Evolutionary conservation across 2,113 vertebrate genomes (phyloP), one percentile per base, ranked within the genome.

Genomic region (Neodon shergylaensis): DNA sequence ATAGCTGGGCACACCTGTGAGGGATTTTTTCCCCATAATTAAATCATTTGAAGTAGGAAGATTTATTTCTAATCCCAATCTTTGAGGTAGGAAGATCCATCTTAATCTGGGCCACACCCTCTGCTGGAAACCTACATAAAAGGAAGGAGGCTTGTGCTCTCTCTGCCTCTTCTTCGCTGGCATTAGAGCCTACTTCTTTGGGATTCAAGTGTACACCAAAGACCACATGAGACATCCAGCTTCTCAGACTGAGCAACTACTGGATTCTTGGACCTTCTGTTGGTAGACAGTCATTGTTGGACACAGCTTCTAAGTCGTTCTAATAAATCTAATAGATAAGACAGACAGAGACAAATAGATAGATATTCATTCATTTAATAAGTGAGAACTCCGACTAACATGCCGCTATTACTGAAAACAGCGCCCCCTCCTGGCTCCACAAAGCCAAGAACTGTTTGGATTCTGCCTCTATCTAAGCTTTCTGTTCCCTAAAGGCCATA

Each of bases 401-500:
- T 24, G 28, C 1, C 68, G 28, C 95, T 85, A 92, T 96, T 97
- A 98, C 97, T 73, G 33, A 39, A 88, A 49, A 39, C n/a, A 28
- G 31, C 8, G 7, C n/a, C 49, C 9, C 49, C 14, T 97, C 90
- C 94, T 96, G 96, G 72, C 17, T 91, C 52, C 68, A 98, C 98
- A 98, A 98, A 96, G 89, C 44, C 28, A 73, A 8, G 88, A 96
- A 98, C 96, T 98, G 98, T 98, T 96, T 97, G 89, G 89, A 98
- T 52, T n/a, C 97, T 97, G 97, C 9, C 44, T n/a, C 54, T 36
- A 98, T 96, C 97, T 96, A 97, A 98, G 95, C 94, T 94, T 98
- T 98, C 77, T 96, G 97, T 96, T 97, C 97, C 96, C 97, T 94
- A 97, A 98, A 98, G 97, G 97, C 97, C 98, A 97, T 96, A 98